Conservation (phyloP, 2,888 invertebrate species). For the Dicranocentrus wangi region DNA sequence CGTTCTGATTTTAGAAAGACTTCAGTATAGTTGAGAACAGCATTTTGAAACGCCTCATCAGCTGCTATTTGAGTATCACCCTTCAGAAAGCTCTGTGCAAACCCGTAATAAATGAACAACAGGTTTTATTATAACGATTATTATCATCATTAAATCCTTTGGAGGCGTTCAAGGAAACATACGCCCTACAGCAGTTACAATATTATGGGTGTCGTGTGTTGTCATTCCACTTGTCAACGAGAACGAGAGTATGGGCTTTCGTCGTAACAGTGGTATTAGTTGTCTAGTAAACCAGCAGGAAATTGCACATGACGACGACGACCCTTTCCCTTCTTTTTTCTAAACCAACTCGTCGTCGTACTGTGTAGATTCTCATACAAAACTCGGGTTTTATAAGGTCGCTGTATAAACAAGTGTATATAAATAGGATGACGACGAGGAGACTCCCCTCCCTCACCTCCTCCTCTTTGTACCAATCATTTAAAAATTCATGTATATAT, state of each 20-base stretch:
- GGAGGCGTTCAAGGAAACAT: background rate
- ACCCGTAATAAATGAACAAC: constrained; percentile 31
- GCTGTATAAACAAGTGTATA: no score
- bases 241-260: background rate
- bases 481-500: no score
- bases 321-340: constrained; percentile 17
- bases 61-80: constrained; percentile 99
- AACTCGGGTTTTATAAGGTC: no score
- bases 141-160: constrained; percentile 38
- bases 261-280: background rate
- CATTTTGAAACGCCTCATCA: constrained; percentile 98
- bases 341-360: no score
- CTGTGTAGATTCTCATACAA: no score
- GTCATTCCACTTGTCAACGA: constrained; percentile 24
- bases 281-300: background rate
- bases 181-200: constrained; percentile 12
- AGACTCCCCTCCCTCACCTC: no score
- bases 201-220: constrained; percentile 16
- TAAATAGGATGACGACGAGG: no score
- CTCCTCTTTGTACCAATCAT: no score
- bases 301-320: no score
- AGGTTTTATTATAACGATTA: constrained; percentile 43
- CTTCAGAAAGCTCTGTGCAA: constrained; percentile 88
- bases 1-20: constrained; percentile 98
- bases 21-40: constrained; percentile 95